phyloP scores from a whole-genome alignment of 53 echinoderm and acorn worm genomes.

The Apostichopus leukothele region DNA sequence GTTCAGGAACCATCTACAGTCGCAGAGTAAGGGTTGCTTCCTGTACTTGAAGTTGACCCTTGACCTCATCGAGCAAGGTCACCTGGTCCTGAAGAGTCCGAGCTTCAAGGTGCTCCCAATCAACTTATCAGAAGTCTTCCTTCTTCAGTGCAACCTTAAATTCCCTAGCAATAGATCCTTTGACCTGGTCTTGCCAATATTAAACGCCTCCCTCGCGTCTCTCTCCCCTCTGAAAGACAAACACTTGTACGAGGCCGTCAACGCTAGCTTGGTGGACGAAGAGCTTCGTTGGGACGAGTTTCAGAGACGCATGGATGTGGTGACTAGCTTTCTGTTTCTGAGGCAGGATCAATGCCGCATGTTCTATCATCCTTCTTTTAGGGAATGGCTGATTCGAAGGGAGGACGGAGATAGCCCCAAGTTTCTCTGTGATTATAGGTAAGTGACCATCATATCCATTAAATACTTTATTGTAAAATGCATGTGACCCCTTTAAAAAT shows the following conservation, averaged over 20 bases:
- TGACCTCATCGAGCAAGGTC: conserved; percentile 95
- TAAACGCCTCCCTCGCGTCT: conserved; percentile 84
- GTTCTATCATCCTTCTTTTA: conserved; percentile 98
- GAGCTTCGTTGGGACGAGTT: conserved; percentile 80
- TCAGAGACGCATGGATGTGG: conserved; percentile 71
- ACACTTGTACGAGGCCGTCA: conserved; percentile 80
- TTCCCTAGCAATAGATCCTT: conserved; percentile 89
- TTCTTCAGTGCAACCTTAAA: conserved; percentile 92
- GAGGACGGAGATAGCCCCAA: conserved; percentile 96
- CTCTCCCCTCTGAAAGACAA: conserved; percentile 85
- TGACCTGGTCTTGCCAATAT: conserved; percentile 81
- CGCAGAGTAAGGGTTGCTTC: conserved; percentile 84
- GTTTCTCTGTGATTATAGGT: conserved; percentile 98
- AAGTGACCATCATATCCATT: neutral
- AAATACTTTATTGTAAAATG: no score
- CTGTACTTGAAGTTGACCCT: conserved; percentile 94
- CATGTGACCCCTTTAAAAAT: no score
- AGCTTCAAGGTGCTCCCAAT: conserved; percentile 94
- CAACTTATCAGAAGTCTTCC: conserved; percentile 96
- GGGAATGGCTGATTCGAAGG: conserved; percentile 95
- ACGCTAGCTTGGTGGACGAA: conserved; percentile 73
- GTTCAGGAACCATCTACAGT: conserved; percentile 84
- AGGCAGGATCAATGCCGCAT: conserved; percentile 84
- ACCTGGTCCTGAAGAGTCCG: conserved; percentile 87
- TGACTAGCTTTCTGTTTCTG: conserved; percentile 75